A percentile compares a stretch with the other conserved stretches of the same genome.
Conservation (phyloP, 2,797 vertebrate genomes). For the Gymnothorax javanicus region DNA sequence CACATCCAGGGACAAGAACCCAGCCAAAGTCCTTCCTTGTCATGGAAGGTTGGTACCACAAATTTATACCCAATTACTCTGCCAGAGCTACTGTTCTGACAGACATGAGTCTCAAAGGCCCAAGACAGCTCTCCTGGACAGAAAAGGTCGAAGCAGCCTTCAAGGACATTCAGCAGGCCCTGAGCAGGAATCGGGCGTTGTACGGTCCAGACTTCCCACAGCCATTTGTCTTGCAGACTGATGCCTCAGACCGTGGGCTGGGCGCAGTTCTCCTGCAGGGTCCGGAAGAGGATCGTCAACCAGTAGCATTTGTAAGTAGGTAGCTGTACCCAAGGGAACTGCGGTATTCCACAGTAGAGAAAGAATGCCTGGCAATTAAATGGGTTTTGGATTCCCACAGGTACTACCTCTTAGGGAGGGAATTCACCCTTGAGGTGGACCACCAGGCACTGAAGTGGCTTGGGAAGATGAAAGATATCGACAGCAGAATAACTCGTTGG, state of each 20-base stretch:
- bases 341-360: not conserved
- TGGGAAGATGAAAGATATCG: not conserved
- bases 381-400: not conserved
- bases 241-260: constrained; percentile 2
- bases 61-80: too few relatives aligned
- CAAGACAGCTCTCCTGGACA: too few relatives aligned
- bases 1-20: too few relatives aligned
- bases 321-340: not conserved
- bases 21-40: too few relatives aligned
- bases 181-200: too few relatives aligned
- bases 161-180: too few relatives aligned
- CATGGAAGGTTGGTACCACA: too few relatives aligned
- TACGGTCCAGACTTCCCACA: constrained; percentile 16
- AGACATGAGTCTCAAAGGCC: too few relatives aligned
- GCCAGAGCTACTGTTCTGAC: too few relatives aligned
- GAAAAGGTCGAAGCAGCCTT: too few relatives aligned
- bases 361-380: not conserved
- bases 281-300: not conserved
- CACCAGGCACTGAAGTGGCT: not conserved
- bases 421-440: not conserved
- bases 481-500: not conserved
- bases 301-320: not conserved
- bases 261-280: not conserved
- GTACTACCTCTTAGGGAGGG: not conserved
- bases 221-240: constrained; percentile 6